These are phyloP conservation scores for Peromyscus leucopus DNA, from an alignment of 2,113 vertebrate species.

Conservation along the genomic window DNA sequence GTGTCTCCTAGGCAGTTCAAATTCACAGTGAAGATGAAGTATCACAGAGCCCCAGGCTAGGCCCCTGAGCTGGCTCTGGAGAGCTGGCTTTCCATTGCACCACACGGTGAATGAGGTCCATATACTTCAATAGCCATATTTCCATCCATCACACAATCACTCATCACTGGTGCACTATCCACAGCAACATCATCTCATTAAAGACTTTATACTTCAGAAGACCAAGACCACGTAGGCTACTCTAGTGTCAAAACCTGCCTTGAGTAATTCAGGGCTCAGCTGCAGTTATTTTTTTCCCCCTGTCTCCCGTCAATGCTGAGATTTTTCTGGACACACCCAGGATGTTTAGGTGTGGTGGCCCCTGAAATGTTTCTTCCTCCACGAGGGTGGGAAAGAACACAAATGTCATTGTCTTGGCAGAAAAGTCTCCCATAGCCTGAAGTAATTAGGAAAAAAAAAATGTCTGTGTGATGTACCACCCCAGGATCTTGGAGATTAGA, in stretches of 20 bases:
- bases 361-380: constrained; percentile 73
- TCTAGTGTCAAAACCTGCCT: not conserved
- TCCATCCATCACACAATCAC: not conserved
- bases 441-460: constrained; percentile 34
- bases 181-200: not conserved
- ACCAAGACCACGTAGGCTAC: not conserved
- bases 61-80: not conserved
- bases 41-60: not conserved
- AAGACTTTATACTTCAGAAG: not conserved
- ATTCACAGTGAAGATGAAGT: not conserved
- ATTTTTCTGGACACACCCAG: constrained; percentile 52
- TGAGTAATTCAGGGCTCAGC: not conserved
- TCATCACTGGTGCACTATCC: not conserved
- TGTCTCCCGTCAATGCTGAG: not conserved
- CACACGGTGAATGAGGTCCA: not conserved
- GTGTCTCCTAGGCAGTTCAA: not conserved
- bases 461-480: constrained; percentile 46
- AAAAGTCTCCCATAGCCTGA: constrained; percentile 59
- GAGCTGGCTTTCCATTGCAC: not conserved
- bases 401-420: constrained; percentile 67
- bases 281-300: not conserved
- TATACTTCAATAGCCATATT: not conserved
- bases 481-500: constrained; percentile 73
- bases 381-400: constrained; percentile 67
- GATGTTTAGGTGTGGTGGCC: constrained; percentile 63